Conservation (phyloP, 2,888 invertebrate genomes). For the Sinotaia quadrata region DNA sequence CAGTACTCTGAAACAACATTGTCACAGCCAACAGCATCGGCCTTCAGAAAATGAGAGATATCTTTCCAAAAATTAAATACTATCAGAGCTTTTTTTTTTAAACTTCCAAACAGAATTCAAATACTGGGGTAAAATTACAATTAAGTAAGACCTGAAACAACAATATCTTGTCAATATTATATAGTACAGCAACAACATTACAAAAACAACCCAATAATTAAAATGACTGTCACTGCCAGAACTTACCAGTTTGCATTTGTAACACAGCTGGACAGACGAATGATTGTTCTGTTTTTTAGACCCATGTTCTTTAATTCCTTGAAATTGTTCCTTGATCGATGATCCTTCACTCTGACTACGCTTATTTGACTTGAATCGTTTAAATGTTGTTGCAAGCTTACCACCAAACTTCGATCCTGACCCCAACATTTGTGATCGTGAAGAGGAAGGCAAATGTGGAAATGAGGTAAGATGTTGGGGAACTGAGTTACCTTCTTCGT, state of each 20-base stretch:
- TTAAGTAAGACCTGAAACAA: no score
- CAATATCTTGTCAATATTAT: no score
- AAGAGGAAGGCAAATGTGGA: neutral
- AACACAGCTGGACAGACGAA: conserved; percentile 33
- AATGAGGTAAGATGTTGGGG: neutral
- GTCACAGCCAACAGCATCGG: no score
- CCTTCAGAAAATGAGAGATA: no score
- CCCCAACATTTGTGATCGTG: neutral
- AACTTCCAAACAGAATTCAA: no score
- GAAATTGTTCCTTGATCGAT: neutral
- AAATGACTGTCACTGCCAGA: no score
- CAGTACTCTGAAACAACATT: no score
- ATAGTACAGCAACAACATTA: no score
- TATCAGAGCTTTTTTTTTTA: no score
- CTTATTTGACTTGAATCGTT: conserved; percentile 41
- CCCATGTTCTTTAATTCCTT: neutral
- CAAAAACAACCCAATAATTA: no score
- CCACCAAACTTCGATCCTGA: conserved; percentile 22
- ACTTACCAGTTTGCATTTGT: conserved; percentile 50
- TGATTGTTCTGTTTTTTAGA: neutral
- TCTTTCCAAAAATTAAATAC: no score
- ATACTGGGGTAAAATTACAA: no score
- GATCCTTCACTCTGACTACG: conserved; percentile 26
- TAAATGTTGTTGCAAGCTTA: conserved; percentile 43
- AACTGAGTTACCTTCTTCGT: neutral